Evolutionary conservation across 2,888 invertebrate species (phyloP), one percentile per base, ranked within the genome.

Genomic region (Folsomia manolachei): DNA sequence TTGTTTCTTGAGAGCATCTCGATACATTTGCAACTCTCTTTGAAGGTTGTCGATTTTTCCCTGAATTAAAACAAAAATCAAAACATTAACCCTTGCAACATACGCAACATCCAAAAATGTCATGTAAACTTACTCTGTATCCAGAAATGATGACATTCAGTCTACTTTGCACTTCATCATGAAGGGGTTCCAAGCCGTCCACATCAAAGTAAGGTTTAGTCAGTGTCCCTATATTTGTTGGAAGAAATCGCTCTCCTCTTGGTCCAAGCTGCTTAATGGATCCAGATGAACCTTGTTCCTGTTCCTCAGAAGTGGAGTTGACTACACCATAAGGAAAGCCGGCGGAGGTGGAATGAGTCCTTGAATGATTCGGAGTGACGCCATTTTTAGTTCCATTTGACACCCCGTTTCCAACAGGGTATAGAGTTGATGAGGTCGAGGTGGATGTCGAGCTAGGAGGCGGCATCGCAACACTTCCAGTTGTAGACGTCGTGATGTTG

Each of bases 81-180:
- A 39, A 61, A 9, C 1, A 14, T 62, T 1, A 27, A 70, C 19
- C 27, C 27, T 26, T 23, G 21, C 67, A 60, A 27, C 26, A 27
- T 25, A 60, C 26, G 14, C 9, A 27, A 27, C 63, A 27, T 7
- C 9, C 23, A 60, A 9, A 9, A 39, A 39, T 63, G n/a, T 7
- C 2, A 2, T 19, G 1, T 69, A 27, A 24, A 69, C 81, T 82
- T 82, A 92, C 93, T 88, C 89, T 90, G 83, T 92, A 90, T 79
- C 92, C 90, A 72, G 90, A 87, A 81, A 93, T 90, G 82, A 95
- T 91, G 84, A 93, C 91, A 83, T 90, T 90, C 82, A 95, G 87
- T 77, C 94, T 86, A 77, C 88, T 88, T 84, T 93, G 93, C 78
- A 90, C 86, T 75, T 90, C 89, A 82, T 91, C 91, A 76, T 87